Conservation (phyloP, 2,797 vertebrate genomes). For the Rhabdomys pumilio region DNA sequence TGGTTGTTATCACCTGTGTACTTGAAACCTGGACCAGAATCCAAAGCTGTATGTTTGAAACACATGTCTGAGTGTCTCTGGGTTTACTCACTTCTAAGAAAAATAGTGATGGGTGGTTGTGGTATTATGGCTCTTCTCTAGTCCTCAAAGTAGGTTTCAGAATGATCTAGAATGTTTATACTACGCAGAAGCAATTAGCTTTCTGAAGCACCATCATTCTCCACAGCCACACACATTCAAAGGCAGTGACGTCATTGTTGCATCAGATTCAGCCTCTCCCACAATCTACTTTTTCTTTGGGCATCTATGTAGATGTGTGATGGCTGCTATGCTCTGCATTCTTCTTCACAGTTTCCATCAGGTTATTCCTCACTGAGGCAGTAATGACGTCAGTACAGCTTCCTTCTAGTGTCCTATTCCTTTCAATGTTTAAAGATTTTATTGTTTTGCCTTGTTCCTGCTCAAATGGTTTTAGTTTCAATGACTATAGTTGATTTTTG, state of each 20-base stretch:
- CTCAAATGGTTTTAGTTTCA: constrained; percentile 37
- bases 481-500: neutral
- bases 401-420: neutral
- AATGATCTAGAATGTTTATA: constrained; percentile 51
- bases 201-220: neutral
- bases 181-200: neutral
- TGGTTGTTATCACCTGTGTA: neutral
- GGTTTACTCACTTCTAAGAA: neutral
- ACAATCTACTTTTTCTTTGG: neutral
- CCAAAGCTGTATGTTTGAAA: neutral
- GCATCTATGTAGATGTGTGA: no score
- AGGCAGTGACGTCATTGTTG: neutral
- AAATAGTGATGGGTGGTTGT: neutral
- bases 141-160: neutral
- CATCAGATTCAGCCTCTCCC: neutral
- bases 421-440: neutral
- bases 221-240: neutral
- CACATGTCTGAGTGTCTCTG: neutral
- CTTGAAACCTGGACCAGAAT: neutral
- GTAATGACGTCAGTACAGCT: neutral
- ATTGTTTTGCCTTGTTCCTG: neutral
- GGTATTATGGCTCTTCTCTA: neutral
- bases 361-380: neutral
- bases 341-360: neutral
- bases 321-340: neutral